These are phyloP conservation scores for Megastigmus dorsalis DNA, from an alignment of 2,888 invertebrate species.

Conservation along the genomic window DNA sequence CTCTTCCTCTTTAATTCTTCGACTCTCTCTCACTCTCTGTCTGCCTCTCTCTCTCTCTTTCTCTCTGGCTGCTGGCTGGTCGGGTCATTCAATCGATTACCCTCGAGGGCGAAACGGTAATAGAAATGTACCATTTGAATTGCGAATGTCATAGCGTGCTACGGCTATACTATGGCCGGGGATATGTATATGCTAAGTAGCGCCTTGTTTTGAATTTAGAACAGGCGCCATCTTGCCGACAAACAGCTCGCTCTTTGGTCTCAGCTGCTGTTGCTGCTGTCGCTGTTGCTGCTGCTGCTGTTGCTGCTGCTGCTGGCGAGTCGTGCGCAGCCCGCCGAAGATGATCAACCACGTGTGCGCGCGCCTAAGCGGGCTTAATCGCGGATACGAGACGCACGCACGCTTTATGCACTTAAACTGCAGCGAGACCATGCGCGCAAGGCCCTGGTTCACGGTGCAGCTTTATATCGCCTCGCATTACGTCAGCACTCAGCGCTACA, in stretches of 20 bases:
- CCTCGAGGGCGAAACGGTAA: slow-evolving; percentile 73
- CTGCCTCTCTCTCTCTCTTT: slow-evolving; percentile 3
- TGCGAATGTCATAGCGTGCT: slow-evolving; percentile 74
- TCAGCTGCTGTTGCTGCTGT: no score
- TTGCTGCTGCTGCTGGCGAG: slow-evolving; percentile 1
- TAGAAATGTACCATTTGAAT: slow-evolving; percentile 74
- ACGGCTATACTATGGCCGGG: slow-evolving; percentile 60
- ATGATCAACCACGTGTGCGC: slow-evolving; percentile 4
- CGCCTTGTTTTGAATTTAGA: slow-evolving; percentile 74
- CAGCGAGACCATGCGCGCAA: no score
- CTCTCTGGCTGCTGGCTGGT: not conserved
- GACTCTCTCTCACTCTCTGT: not conserved
- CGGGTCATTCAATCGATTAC: slow-evolving; percentile 57
- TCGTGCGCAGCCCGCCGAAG: slow-evolving; percentile 11
- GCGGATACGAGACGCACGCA: not conserved
- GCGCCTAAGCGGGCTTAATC: no score
- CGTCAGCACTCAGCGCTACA: no score
- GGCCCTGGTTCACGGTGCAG: no score
- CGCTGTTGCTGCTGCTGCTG: not conserved
- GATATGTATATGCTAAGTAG: slow-evolving; percentile 74
- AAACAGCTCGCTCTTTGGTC: slow-evolving; percentile 72
- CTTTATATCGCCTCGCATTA: no score
- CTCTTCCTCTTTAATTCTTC: not conserved
- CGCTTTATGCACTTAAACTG: no score
- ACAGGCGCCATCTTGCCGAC: slow-evolving; percentile 73